Evolutionary conservation across 2,888 invertebrate genomes (phyloP), one percentile per base, ranked within the genome.

Genomic region (Microplitis deprimator): DNA sequence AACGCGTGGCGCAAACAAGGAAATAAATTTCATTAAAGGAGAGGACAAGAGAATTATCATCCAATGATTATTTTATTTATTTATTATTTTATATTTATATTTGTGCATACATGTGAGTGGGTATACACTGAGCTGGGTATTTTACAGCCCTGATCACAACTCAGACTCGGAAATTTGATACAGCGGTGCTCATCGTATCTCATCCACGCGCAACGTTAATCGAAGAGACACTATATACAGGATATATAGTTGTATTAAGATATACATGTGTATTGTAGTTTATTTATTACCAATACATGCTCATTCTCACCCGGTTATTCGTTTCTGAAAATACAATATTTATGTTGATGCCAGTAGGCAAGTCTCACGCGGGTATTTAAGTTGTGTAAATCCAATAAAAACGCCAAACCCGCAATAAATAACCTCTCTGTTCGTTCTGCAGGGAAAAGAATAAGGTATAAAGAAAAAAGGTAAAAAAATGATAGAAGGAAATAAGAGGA

Each of bases 301-400:
- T 59, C 67, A 65, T 73, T 73, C 67, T 75, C 72, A 73, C 62
- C 41, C 73, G 74, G 59, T 79, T 50, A 1, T 50, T 79, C 72
- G 67, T 62, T 73, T 68, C 59, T 71, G 84, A 86, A 88, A 87
- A 87, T 85, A 86, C 84, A 85, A 87, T 87, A 88, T 88, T 88
- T 87, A 87, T 87, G 87, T 87, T 85, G 86, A 86, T 86, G 86
- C 83, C 79, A 82, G 71, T 50, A 50, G 50, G 50, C 50, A 50
- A 79, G 84, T 84, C 82, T 82, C 85, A 83, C 86, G 86, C 83
- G 86, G 74, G 86, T 86, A 87, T 88, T 88, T 88, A 87, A 88
- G 87, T 88, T 88, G 88, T 87, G 88, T 87, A 88, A 88, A 88
- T 87, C 88, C 88, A 89, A 88, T 88, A 88, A 88, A 88, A 88